These are phyloP conservation scores for Siniperca knerii DNA, from an alignment of 2,113 vertebrate species.

Conservation along the genomic window DNA sequence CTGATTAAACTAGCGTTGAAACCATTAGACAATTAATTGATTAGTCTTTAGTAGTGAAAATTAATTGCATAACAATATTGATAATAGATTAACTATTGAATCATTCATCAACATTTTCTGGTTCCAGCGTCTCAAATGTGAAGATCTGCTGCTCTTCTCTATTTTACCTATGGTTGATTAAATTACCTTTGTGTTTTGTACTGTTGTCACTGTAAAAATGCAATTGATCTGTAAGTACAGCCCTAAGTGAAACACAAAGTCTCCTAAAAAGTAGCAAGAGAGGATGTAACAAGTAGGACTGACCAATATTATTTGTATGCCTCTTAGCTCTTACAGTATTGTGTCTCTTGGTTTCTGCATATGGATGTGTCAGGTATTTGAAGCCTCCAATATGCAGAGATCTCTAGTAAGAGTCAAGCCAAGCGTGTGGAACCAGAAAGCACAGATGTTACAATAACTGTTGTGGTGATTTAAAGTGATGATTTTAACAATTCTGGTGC, in stretches of 20 bases:
- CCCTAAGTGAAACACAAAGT: too few relatives aligned
- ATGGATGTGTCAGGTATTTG: neutral
- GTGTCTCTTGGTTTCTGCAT: neutral
- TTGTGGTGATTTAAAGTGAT: conserved; percentile 15
- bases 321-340: neutral
- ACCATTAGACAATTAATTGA: too few relatives aligned
- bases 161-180: neutral
- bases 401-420: neutral
- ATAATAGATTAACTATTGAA: neutral
- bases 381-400: neutral
- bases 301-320: neutral
- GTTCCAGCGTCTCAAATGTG: neutral
- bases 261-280: neutral
- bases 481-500: conserved; percentile 30
- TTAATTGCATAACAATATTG: neutral
- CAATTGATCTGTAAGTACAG: too few relatives aligned
- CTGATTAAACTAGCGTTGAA: too few relatives aligned
- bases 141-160: neutral
- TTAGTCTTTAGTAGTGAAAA: too few relatives aligned
- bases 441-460: conserved; percentile 38
- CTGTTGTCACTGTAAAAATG: too few relatives aligned
- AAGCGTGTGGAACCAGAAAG: conserved; percentile 14
- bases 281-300: neutral
- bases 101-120: neutral
- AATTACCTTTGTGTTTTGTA: neutral